Percentiles rank a stretch among this genome's conserved stretches.
Conservation (phyloP, 2,888 invertebrate species). For the Drosophila macrospina region DNA sequence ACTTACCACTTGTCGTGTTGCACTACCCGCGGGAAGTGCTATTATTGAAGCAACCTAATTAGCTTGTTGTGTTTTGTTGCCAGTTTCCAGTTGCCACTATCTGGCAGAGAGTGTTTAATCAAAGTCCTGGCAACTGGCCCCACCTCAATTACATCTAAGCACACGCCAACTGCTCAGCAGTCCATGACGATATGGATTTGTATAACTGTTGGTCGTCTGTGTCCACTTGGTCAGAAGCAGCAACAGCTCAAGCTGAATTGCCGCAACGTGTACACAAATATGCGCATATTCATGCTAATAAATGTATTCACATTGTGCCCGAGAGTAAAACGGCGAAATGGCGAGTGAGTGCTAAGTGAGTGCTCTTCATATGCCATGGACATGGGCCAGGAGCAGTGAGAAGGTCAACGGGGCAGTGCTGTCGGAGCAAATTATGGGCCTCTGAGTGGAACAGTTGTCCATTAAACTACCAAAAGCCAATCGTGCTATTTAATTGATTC, state of each 20-base stretch:
- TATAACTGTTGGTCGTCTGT: slow-evolving; percentile 23
- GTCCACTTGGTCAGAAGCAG: slow-evolving; percentile 5
- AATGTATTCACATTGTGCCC: slow-evolving; percentile 37
- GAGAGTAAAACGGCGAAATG: not conserved
- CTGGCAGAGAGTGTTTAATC: slow-evolving; percentile 13
- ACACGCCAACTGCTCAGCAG: slow-evolving; percentile 23
- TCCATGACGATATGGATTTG: slow-evolving; percentile 38
- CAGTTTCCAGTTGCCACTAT: slow-evolving; percentile 6
- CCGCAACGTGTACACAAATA: slow-evolving; percentile 33
- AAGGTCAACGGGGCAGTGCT: slow-evolving; percentile 2
- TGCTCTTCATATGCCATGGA: slow-evolving; percentile 1
- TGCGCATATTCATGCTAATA: slow-evolving; percentile 62
- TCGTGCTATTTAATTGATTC: slow-evolving; percentile 48
- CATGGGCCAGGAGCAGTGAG: no score
- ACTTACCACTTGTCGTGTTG: not conserved
- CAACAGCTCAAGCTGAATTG: not conserved
- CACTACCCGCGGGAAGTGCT: slow-evolving; percentile 28
- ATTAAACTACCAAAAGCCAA: slow-evolving; percentile 42
- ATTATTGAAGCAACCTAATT: slow-evolving; percentile 66
- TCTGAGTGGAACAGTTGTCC: slow-evolving; percentile 29
- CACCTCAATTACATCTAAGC: slow-evolving; percentile 20
- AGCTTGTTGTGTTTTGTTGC: slow-evolving; percentile 59
- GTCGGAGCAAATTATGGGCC: slow-evolving; percentile 33
- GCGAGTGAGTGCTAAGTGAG: not conserved
- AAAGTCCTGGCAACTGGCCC: slow-evolving; percentile 3